Conservation (phyloP, 2,888 invertebrate species). For the Oeneis ivallda region DNA sequence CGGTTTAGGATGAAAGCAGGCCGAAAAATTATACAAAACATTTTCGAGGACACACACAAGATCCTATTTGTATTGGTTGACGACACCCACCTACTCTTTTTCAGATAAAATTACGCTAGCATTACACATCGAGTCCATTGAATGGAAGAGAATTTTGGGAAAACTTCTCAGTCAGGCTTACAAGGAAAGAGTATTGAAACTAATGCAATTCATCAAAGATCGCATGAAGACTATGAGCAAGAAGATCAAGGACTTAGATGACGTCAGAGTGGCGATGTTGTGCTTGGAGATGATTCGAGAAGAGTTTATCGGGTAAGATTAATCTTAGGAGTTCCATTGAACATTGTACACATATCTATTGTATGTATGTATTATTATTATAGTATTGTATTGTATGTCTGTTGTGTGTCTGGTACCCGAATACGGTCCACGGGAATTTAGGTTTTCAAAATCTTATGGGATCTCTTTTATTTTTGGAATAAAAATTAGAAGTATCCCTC, state of each 20-base stretch:
- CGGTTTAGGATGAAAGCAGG: too few species aligned
- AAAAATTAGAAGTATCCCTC: too few species aligned
- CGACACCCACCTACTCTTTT: constrained; percentile 35
- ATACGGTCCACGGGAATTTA: too few species aligned
- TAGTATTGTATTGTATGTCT: too few species aligned
- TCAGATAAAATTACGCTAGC: constrained; percentile 84
- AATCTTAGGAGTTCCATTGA: neutral
- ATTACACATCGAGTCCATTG: constrained; percentile 87
- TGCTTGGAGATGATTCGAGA: constrained; percentile 88
- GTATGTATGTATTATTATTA: too few species aligned
- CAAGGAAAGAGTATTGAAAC: constrained; percentile 85
- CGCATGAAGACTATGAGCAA: constrained; percentile 86
- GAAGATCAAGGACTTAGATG: constrained; percentile 88
- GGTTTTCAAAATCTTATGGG: too few species aligned
- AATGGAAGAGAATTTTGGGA: constrained; percentile 89
- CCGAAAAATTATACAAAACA: too few species aligned
- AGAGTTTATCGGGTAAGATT: constrained; percentile 84
- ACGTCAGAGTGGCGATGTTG: constrained; percentile 90
- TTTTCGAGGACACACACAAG: too few species aligned
- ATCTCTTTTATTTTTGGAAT: too few species aligned
- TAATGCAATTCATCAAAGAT: constrained; percentile 89
- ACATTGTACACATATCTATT: neutral
- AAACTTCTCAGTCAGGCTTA: constrained; percentile 85
- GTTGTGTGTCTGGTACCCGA: too few species aligned
- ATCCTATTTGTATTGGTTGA: too few species aligned